Evolutionary conservation across 2,113 vertebrate genomes (phyloP).

Genomic region (Silurus glanis): DNA sequence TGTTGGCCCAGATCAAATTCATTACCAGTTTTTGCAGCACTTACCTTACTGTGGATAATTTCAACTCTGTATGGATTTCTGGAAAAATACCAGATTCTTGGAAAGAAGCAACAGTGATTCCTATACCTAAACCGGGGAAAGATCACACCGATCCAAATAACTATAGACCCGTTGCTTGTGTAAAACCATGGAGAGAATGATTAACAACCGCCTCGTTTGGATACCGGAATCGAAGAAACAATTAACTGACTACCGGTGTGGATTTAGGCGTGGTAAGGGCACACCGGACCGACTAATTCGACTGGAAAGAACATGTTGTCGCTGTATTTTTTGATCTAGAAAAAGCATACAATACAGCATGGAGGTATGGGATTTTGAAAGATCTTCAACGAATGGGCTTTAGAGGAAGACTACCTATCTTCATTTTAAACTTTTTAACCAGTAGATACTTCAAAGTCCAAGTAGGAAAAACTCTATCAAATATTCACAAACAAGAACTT

Average conservation of each 20-base stretch:
- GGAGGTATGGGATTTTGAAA: neutral
- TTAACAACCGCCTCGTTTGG: slow-evolving; percentile 1
- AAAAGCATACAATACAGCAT: neutral
- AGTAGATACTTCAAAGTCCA: too few relatives aligned
- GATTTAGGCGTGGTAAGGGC: neutral
- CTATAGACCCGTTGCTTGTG: neutral
- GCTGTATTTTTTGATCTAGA: neutral
- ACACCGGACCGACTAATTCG: neutral
- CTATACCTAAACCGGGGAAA: too few relatives aligned
- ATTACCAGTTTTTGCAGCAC: too few relatives aligned
- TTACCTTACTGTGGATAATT: too few relatives aligned
- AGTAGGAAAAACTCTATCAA: too few relatives aligned
- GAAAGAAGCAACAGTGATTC: slow-evolving; percentile 6
- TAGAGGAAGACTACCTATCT: neutral
- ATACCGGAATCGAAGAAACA: too few relatives aligned
- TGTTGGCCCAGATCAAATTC: too few relatives aligned
- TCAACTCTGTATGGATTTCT: neutral
- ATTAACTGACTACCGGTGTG: neutral
- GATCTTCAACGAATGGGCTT: neutral
- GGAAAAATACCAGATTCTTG: too few relatives aligned
- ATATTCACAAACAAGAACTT: too few relatives aligned
- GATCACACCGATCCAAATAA: too few relatives aligned
- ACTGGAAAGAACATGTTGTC: neutral
- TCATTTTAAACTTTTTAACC: too few relatives aligned
- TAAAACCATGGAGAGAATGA: slow-evolving; percentile 14